Evolutionary conservation across 1,140 invertebrate genomes (phyloP), one percentile per base, ranked within the genome.

Genomic region (Phortica variegata): DNA sequence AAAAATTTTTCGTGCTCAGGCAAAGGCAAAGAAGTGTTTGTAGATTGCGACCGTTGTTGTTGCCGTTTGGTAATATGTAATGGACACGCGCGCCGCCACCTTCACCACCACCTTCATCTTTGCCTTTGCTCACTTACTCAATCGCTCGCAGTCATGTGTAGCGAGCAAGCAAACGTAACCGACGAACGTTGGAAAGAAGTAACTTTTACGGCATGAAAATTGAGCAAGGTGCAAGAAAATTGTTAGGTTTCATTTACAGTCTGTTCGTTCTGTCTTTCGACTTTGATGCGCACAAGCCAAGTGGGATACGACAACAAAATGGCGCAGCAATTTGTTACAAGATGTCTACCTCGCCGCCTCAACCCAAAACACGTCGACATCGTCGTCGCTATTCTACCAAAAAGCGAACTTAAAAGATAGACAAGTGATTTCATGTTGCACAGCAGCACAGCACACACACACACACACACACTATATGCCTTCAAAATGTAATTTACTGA

Each of bases 401-500:
- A n/a, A n/a, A n/a, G n/a, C n/a, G n/a, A n/a, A n/a, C n/a, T n/a
- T n/a, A n/a, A n/a, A n/a, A n/a, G n/a, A n/a, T n/a, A n/a, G n/a
- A n/a, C n/a, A n/a, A n/a, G n/a, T n/a, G n/a, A n/a, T n/a, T n/a
- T n/a, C n/a, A n/a, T n/a, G n/a, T n/a, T n/a, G n/a, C n/a, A n/a
- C n/a, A n/a, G n/a, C n/a, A n/a, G n/a, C n/a, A n/a, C n/a, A n/a
- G n/a, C n/a, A n/a, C n/a, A n/a, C n/a, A n/a, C n/a, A n/a, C n/a
- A n/a, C n/a, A n/a, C n/a, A n/a, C n/a, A n/a, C n/a, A n/a, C n/a
- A n/a, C n/a, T n/a, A n/a, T n/a, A n/a, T n/a, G 17, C 47, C 43
- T 26, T 52, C 46, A 43, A 59, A 54, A 59, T 57, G 54, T 59
- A 59, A 59, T 59, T 57, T 59, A 59, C 50, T 59, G 54, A 42